Percentiles rank a stretch among this genome's conserved stretches.
Conservation (phyloP, 30 jellyfish, hydroid and myxozoan genomes). For the Turritopsis dohrnii region DNA sequence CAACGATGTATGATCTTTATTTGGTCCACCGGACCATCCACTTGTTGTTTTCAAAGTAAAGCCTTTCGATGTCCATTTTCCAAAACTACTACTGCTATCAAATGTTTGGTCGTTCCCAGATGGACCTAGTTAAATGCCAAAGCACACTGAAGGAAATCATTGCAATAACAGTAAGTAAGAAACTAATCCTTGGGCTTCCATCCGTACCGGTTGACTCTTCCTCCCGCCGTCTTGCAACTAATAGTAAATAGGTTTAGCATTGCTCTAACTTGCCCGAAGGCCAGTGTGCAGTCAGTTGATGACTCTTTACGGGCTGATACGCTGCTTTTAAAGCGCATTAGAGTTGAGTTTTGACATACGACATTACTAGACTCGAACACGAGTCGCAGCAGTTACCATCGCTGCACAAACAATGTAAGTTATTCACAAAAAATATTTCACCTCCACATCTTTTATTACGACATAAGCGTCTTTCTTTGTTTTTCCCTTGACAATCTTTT, state of each 20-base stretch:
- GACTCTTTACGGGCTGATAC: no score
- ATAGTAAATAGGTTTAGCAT: no score
- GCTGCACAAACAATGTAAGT: no score
- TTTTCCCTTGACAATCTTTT: constrained; percentile 26
- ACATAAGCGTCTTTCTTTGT: constrained; percentile 13
- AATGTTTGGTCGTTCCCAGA: neutral
- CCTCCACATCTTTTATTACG: constrained; percentile 30
- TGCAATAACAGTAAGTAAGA: neutral
- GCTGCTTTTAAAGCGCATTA: no score
- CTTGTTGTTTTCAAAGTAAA: constrained; percentile 8
- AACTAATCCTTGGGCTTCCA: no score
- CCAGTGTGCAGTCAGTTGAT: neutral
- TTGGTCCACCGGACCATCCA: constrained; percentile 19
- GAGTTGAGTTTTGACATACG: no score
- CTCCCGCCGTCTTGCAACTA: no score
- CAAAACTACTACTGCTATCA: neutral
- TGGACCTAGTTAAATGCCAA: neutral
- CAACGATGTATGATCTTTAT: constrained; percentile 9
- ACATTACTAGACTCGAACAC: no score
- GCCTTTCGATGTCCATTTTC: constrained; percentile 11
- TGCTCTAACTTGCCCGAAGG: no score
- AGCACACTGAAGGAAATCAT: neutral
- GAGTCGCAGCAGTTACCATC: no score
- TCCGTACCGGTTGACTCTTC: no score
- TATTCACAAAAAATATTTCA: neutral